These are phyloP conservation scores for Eilema griseolum DNA, from an alignment of 2,888 invertebrate genomes.

Conservation along the genomic window DNA sequence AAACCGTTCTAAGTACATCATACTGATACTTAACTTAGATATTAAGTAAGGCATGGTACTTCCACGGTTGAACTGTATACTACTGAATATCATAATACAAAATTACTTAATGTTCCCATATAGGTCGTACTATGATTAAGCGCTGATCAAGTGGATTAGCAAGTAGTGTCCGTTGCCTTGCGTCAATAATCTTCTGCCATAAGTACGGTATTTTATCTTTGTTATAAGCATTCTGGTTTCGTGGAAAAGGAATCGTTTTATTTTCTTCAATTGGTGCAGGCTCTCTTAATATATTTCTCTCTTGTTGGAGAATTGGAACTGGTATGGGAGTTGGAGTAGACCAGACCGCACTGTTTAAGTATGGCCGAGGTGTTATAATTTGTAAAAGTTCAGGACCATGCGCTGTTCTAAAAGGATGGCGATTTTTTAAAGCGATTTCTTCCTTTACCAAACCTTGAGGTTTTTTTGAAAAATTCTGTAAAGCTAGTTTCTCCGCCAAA, in stretches of 20 bases:
- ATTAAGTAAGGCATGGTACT: not conserved
- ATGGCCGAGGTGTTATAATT: slow-evolving; percentile 57
- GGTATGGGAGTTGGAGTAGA: slow-evolving; percentile 34
- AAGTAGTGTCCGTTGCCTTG: slow-evolving; percentile 54
- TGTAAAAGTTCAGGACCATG: slow-evolving; percentile 40
- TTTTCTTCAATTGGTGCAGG: slow-evolving; percentile 53
- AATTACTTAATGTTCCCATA: slow-evolving; percentile 63
- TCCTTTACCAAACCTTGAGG: slow-evolving; percentile 58
- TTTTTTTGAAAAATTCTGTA: slow-evolving; percentile 60
- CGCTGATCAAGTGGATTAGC: slow-evolving; percentile 52
- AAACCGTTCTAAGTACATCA: not conserved
- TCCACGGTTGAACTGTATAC: not conserved
- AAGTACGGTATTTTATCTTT: not conserved
- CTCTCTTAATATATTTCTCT: slow-evolving; percentile 56
- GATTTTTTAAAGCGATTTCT: slow-evolving; percentile 53
- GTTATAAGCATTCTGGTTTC: not conserved
- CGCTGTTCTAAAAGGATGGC: slow-evolving; percentile 26
- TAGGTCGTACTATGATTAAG: slow-evolving; percentile 62
- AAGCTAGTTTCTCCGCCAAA: slow-evolving; percentile 50
- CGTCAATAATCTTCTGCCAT: slow-evolving; percentile 7
- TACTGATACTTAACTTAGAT: slow-evolving; percentile 1
- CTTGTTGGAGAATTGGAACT: slow-evolving; percentile 55
- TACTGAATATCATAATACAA: not conserved
- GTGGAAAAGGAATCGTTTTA: slow-evolving; percentile 31
- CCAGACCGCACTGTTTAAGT: not conserved